These are phyloP conservation scores for Fragum sueziense DNA, from an alignment of 2,888 invertebrate genomes.

Conservation along the genomic window DNA sequence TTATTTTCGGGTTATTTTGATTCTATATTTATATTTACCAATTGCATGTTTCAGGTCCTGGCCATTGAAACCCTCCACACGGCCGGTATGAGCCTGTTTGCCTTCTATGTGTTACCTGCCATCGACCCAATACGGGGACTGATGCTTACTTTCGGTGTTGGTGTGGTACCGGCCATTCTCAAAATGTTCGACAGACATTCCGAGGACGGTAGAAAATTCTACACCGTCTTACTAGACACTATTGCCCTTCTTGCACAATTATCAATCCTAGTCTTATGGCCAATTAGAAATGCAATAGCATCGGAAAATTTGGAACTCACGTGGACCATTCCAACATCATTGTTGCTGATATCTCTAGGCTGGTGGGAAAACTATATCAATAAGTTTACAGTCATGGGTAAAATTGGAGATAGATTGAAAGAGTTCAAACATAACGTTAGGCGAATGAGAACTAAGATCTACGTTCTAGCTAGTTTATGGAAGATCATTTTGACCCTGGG, in stretches of 20 bases:
- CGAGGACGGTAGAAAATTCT: conserved; percentile 59
- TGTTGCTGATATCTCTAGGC: conserved; percentile 93
- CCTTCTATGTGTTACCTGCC: conserved; percentile 94
- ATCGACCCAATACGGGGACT: conserved; percentile 97
- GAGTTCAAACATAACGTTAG: conserved; percentile 89
- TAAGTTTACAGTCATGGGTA: conserved; percentile 89
- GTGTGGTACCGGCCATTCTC: conserved; percentile 90
- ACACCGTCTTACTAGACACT: conserved; percentile 62
- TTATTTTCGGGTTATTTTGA: conserved; percentile 69
- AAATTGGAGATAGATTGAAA: conserved; percentile 65
- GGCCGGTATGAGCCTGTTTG: conserved; percentile 92
- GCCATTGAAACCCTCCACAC: conserved; percentile 94
- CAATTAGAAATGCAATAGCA: conserved; percentile 58
- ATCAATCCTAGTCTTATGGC: conserved; percentile 71
- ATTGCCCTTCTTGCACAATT: conserved; percentile 67
- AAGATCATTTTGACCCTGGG: conserved; percentile 92
- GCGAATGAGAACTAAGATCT: conserved; percentile 92
- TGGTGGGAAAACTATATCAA: conserved; percentile 99
- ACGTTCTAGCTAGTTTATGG: conserved; percentile 95
- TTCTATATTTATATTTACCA: no score
- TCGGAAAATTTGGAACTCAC: conserved; percentile 61
- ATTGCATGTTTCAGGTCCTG: conserved; percentile 85
- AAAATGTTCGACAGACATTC: conserved; percentile 70
- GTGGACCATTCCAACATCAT: conserved; percentile 92
- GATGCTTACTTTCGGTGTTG: conserved; percentile 97